Evolutionary conservation across 2,797 vertebrate species (phyloP).

Genomic region (Malurus leucopterus): DNA sequence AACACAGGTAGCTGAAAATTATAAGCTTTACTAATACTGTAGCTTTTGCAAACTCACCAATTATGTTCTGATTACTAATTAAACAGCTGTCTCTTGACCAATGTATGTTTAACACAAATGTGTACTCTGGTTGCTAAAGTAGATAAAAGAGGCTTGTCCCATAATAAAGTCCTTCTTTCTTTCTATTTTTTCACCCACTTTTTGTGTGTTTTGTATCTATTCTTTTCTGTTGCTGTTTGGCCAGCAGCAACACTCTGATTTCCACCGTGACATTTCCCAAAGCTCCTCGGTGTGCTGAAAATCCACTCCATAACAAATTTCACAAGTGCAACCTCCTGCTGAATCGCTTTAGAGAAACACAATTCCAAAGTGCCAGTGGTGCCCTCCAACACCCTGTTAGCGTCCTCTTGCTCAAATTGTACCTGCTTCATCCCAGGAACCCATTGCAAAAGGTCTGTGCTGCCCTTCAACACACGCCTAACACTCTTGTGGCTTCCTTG

Average conservation of each 20-base stretch:
- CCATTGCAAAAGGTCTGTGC: neutral
- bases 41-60: no score
- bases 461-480: fast-evolving
- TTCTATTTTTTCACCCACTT: no score
- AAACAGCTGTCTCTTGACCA: no score
- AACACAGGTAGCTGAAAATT: no score
- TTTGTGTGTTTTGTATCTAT: no score
- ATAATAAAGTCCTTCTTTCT: no score
- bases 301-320: neutral
- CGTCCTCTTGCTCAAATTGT: neutral
- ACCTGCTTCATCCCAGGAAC: neutral
- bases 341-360: fast-evolving
- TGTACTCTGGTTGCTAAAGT: no score
- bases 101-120: no score
- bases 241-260: neutral
- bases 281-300: neutral
- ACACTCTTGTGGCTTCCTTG: neutral
- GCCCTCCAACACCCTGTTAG: neutral
- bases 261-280: fast-evolving
- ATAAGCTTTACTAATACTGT: no score
- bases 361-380: fast-evolving
- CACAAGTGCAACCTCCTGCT: fast-evolving
- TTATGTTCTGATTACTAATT: no score
- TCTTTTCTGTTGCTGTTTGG: no score
- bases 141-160: no score